A percentile compares a stretch with the other conserved stretches of the same genome.
Evolutionary conservation across 2,797 vertebrate species (phyloP).

Genomic region (Xenentodon cancila): DNA sequence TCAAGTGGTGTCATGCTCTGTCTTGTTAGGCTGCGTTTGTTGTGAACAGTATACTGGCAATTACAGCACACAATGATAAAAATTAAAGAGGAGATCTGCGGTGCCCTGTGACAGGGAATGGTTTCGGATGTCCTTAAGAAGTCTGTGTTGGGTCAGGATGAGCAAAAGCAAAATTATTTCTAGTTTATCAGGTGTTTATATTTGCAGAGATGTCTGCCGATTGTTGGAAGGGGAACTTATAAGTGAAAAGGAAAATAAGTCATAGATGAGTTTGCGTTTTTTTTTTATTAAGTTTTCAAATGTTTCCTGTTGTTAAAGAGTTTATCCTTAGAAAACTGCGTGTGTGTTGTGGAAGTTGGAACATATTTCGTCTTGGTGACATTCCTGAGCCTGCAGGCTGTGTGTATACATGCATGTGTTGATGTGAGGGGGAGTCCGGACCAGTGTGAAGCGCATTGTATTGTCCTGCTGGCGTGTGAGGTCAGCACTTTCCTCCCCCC

Average conservation of each 20-base stretch:
- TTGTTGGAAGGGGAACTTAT: not conserved
- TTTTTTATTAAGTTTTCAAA: not conserved
- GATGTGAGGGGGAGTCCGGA: constrained; percentile 29
- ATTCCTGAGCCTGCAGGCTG: constrained; percentile 68
- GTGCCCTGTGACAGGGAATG: too few species aligned
- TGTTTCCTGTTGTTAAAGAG: constrained; percentile 17
- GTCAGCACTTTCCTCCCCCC: constrained; percentile 81
- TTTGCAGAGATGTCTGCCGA: not conserved
- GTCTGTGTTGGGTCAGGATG: too few species aligned
- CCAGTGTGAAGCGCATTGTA: constrained; percentile 69
- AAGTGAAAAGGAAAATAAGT: too few species aligned
- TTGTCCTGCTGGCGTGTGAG: constrained; percentile 79
- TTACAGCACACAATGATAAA: constrained; percentile 48
- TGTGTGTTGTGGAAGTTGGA: constrained; percentile 41
- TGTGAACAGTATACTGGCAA: constrained; percentile 35
- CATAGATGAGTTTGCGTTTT: constrained; percentile 3
- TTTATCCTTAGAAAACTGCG: constrained; percentile 15
- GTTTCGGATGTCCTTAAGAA: not conserved
- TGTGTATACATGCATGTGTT: constrained; percentile 38
- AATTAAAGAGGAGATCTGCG: constrained; percentile 50
- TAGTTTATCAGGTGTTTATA: too few species aligned
- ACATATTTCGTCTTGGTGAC: constrained; percentile 75
- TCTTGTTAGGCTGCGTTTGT: constrained; percentile 58
- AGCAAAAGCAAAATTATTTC: not conserved
- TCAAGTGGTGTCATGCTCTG: constrained; percentile 67